Evolutionary conservation across 2,888 invertebrate species (phyloP).

Genomic region (Parnassius glacialis): DNA sequence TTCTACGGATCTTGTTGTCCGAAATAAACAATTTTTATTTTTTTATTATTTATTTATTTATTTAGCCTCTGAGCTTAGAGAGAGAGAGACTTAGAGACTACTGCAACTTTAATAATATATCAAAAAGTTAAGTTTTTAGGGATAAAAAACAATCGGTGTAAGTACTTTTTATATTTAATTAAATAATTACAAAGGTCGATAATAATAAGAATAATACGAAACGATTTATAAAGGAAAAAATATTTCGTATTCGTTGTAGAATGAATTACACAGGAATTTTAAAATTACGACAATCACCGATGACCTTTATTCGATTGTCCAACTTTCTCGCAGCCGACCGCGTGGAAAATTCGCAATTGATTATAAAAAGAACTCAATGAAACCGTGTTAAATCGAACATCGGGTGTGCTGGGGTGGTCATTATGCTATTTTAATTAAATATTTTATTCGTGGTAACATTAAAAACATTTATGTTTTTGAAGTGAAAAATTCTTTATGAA

Average conservation of each 20-base stretch:
- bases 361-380: conserved; percentile 49
- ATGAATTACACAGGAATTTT: conserved; percentile 38
- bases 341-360: conserved; percentile 53
- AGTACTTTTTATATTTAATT: no score
- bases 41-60: no score
- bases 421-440: conserved; percentile 37
- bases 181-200: no score
- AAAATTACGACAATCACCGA: conserved; percentile 45
- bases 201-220: no score
- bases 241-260: neutral
- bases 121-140: no score
- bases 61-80: no score
- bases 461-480: neutral
- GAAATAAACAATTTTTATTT: no score
- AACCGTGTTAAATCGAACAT: conserved; percentile 28
- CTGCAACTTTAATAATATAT: no score
- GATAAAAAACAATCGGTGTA: no score
- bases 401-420: conserved; percentile 28
- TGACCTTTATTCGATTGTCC: conserved; percentile 39
- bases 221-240: neutral
- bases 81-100: no score
- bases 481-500: no score
- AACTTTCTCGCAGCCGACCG: conserved; percentile 45
- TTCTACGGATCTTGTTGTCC: no score
- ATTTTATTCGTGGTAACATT: conserved; percentile 21